Evolutionary conservation across 2,797 vertebrate genomes (phyloP).

Genomic region (Cryptoprocta ferox): DNA sequence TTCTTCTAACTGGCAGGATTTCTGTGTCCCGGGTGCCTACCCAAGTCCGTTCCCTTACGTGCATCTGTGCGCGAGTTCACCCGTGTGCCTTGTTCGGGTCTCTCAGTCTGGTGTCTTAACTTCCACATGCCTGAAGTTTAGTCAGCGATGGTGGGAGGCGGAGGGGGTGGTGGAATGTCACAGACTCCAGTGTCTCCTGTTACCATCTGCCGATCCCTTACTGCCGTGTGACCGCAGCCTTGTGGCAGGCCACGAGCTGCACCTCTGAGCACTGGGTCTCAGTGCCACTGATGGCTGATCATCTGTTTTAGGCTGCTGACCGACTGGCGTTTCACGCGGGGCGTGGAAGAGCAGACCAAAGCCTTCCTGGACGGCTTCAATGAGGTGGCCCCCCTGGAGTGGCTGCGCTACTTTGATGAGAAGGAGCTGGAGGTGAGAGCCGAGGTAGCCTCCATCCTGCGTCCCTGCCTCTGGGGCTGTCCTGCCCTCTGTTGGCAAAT

Average conservation of each 20-base stretch:
- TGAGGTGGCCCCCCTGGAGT: slow-evolving; percentile 97
- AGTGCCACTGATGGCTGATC: fast-evolving
- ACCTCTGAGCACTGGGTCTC: not conserved
- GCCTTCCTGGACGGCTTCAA: slow-evolving; percentile 98
- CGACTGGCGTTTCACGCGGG: slow-evolving; percentile 97
- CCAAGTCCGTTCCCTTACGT: fast-evolving
- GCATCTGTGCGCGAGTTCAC: too few species aligned
- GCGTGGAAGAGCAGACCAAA: slow-evolving; percentile 98
- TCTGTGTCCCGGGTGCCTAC: not conserved
- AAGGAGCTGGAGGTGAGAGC: slow-evolving; percentile 97
- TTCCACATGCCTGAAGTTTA: not conserved
- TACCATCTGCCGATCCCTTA: not conserved
- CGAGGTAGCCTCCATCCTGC: not conserved
- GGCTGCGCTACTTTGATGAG: slow-evolving; percentile 98
- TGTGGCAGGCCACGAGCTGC: not conserved
- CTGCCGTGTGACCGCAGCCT: fast-evolving
- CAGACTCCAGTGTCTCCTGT: fast-evolving
- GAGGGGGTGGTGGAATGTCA: not conserved
- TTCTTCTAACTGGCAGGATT: not conserved
- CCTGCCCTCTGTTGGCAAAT: not conserved
- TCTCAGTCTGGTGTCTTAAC: not conserved
- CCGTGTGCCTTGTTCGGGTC: fast-evolving
- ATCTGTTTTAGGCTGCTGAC: slow-evolving; percentile 92
- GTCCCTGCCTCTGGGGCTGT: not conserved
- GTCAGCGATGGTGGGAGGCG: not conserved